A percentile compares a stretch with the other conserved stretches of the same genome.
These are phyloP conservation scores for Rhogogaster chlorosoma DNA, from an alignment of 2,888 invertebrate species.

Conservation along the genomic window DNA sequence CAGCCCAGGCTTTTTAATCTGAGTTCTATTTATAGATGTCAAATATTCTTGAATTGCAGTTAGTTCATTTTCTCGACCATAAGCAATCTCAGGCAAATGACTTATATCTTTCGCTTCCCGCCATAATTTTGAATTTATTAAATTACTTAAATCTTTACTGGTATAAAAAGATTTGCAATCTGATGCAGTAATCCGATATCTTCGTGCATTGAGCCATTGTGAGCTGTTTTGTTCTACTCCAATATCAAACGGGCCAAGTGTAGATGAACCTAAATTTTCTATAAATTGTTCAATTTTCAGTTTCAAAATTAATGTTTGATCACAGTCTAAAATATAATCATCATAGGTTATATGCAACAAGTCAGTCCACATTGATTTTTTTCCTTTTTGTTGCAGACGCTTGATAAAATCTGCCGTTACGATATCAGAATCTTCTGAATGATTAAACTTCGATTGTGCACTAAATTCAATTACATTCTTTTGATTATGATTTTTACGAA, in stretches of 20 bases:
- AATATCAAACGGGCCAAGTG: slow-evolving; percentile 28
- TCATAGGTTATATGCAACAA: slow-evolving; percentile 46
- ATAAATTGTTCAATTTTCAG: neutral
- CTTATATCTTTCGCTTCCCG: neutral
- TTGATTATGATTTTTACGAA: neutral
- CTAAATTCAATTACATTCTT: neutral
- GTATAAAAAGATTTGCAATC: slow-evolving; percentile 48
- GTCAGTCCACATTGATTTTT: slow-evolving; percentile 28
- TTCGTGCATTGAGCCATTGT: slow-evolving; percentile 36
- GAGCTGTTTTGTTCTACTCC: slow-evolving; percentile 37
- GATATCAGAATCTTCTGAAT: neutral
- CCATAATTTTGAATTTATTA: slow-evolving; percentile 45
- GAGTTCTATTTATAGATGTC: no score
- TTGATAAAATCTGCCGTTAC: neutral
- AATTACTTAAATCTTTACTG: slow-evolving; percentile 38
- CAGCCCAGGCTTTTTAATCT: slow-evolving; percentile 5
- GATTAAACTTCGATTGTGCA: neutral
- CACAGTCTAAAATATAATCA: slow-evolving; percentile 49
- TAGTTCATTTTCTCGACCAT: slow-evolving; percentile 16
- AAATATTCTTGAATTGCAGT: slow-evolving; percentile 25
- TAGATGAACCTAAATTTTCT: slow-evolving; percentile 16
- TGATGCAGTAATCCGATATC: slow-evolving; percentile 49
- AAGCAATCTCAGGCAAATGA: neutral
- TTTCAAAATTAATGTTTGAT: slow-evolving; percentile 20
- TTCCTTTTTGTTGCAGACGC: neutral